Conservation (phyloP, 2,797 vertebrate species). For the Arnoldichthys spilopterus region DNA sequence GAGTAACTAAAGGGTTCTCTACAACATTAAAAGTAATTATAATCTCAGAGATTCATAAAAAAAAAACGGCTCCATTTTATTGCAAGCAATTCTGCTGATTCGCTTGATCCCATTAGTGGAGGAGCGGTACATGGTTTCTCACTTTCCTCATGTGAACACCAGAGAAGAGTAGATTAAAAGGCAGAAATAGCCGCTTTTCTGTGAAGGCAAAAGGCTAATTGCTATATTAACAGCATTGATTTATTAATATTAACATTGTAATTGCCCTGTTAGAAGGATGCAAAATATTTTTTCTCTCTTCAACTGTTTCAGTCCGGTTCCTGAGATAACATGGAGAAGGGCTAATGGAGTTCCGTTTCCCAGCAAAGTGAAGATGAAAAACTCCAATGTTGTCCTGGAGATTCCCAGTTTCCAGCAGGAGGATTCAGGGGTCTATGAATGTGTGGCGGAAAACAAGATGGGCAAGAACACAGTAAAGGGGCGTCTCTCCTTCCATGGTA, state of each 20-base stretch:
- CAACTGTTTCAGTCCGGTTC: slow-evolving; percentile 83
- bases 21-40: background rate
- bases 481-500: slow-evolving; percentile 87
- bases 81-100: slow-evolving; percentile 25
- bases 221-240: background rate
- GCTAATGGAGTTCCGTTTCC: slow-evolving; percentile 81
- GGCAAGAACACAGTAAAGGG: slow-evolving; percentile 90
- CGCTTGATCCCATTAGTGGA: slow-evolving; percentile 50
- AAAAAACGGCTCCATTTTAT: background rate
- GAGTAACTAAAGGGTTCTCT: no score
- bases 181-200: background rate
- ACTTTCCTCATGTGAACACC: background rate
- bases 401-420: slow-evolving; percentile 95
- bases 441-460: slow-evolving; percentile 91
- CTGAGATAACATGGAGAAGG: slow-evolving; percentile 88
- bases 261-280: background rate
- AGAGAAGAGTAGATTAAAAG: background rate
- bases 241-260: background rate
- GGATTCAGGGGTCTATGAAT: slow-evolving; percentile 92
- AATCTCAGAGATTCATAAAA: background rate
- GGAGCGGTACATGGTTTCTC: slow-evolving; percentile 33
- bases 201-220: background rate
- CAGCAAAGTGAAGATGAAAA: slow-evolving; percentile 89
- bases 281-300: background rate
- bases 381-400: slow-evolving; percentile 90